Evolutionary conservation across 1,140 invertebrate species (phyloP), one percentile per base, ranked within the genome.

Genomic region (Trachymyrmex cornetzi): DNA sequence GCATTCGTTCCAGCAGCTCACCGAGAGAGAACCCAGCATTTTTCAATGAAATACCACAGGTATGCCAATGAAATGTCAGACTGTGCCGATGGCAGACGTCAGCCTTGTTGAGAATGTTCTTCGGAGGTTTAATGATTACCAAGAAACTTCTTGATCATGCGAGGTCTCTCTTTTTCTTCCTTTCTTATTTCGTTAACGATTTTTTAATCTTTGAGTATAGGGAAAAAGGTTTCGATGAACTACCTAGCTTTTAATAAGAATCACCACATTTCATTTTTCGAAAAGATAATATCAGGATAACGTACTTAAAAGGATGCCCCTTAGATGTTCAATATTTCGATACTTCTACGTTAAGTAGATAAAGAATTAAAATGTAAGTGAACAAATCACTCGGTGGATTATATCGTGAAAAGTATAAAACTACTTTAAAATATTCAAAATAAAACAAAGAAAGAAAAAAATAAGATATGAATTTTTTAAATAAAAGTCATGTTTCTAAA

Each of bases 41-140:
- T 92, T 92, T 92, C 90, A 92, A 91, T 89, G 86, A 88, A 89
- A 91, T 88, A 90, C 90, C 38, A 84, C 38, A 30, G n/a, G 3
- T 50, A 14, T 24, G 55, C 24, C 19, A n/a, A 38, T 34, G 22
- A 80, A 80, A 80, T n/a, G 48, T 24, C 88, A 22, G 53, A 57
- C 24, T 27, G 50, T 67, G 53, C 9, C 50, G 34, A 48, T 44
- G 79, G 67, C 80, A 57, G 55, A 38, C 67, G 16, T 77, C 82
- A 44, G 48, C 30, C 44, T 61, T 67, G 82, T 77, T 44, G 30
- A 79, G 24, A 66, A 85, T 59, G 74, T 85, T 24, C 48, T 53
- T 27, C 82, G 74, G 34, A 22, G 59, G 7, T 79, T 79, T 79
- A 85, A 85, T 85, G 81, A 85, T 77, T 85, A 77, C 38, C 19